A percentile compares a stretch with the other conserved stretches of the same genome.
phyloP scores from a whole-genome alignment of 2,113 vertebrate species.

The Mustela lutreola region DNA sequence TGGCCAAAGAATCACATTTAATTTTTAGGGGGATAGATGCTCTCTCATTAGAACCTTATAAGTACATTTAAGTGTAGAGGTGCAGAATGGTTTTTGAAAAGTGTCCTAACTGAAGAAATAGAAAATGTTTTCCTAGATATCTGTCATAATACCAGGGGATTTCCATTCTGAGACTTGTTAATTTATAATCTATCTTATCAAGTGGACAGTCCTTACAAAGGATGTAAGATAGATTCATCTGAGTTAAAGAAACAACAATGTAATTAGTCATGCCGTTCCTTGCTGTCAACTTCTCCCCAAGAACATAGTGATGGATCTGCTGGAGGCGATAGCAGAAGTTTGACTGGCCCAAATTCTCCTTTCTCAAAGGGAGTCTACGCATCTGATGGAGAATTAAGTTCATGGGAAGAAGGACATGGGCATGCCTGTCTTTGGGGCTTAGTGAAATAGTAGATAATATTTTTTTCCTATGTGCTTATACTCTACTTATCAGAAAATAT shows the following conservation, averaged over 20 bases:
- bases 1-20: constrained; percentile 14
- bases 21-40: neutral
- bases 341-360: neutral
- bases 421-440: neutral
- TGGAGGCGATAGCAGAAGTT: neutral
- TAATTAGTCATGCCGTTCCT: constrained; percentile 34
- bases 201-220: neutral
- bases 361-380: neutral
- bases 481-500: constrained; percentile 44
- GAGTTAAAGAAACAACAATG: constrained; percentile 49
- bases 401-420: neutral
- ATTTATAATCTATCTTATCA: constrained; percentile 39
- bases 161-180: constrained; percentile 32
- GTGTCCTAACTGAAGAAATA: neutral
- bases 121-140: neutral
- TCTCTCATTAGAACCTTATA: neutral
- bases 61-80: neutral
- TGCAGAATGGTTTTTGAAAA: neutral
- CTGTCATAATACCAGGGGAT: constrained; percentile 3
- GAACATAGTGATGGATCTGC: neutral
- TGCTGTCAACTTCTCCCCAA: constrained; percentile 2
- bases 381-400: neutral
- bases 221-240: constrained; percentile 32
- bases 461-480: constrained; percentile 46
- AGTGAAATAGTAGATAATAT: neutral